Base-by-base conservation (phyloP, 2,888 invertebrate genomes). In the Onchidella celtica region DNA sequence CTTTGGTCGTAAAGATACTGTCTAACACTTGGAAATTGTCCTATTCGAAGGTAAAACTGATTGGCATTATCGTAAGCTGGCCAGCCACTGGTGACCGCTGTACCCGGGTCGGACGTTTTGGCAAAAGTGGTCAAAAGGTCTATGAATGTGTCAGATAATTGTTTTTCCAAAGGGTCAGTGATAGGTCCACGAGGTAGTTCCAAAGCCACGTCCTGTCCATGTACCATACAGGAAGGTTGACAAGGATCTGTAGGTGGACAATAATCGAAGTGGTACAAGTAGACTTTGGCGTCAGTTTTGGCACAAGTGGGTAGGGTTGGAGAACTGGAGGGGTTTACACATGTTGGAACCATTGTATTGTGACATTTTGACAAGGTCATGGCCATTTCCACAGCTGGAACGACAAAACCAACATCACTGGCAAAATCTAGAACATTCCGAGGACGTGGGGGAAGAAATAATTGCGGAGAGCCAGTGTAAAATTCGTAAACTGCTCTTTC, bases 231-330 rank as follows among this genome's bases (percentile, higher is more conserved):
- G 1, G 73, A 32, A 3, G 40, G 9, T 0, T 11, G 17, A 24
- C 57, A 72, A 9, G n/a, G 29, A 14, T 59, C 59, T 14, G 14
- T 34, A 14, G 21, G 0, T 32, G 80, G 74, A 38, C 80, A 80
- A 24, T 80, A 80, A 66, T 80, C 74, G 24, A 80, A 80, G 27
- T 57, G 36, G 68, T 66, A 80, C 24, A 80, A 24, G 36, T 65
- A 80, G 0, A 38, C 29, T n/a, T 38, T 73, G n/a, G 74, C 11
- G n/a, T 65, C 21, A 0, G 65, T 61, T 38, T 2, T 63, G 1
- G 47, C 6, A 34, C 76, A 76, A 38, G 29, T 61, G 34, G n/a
- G 6, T 9, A 2, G 24, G 2, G 24, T 27, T 32, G 47, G 36
- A 14, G 0, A 59, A 2, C 27, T 55, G 3, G 38, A 27, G 27